Percentiles rank a stretch among this genome's conserved stretches.
Evolutionary conservation across 1,140 invertebrate genomes (phyloP).

Genomic region (Araneus ventricosus): DNA sequence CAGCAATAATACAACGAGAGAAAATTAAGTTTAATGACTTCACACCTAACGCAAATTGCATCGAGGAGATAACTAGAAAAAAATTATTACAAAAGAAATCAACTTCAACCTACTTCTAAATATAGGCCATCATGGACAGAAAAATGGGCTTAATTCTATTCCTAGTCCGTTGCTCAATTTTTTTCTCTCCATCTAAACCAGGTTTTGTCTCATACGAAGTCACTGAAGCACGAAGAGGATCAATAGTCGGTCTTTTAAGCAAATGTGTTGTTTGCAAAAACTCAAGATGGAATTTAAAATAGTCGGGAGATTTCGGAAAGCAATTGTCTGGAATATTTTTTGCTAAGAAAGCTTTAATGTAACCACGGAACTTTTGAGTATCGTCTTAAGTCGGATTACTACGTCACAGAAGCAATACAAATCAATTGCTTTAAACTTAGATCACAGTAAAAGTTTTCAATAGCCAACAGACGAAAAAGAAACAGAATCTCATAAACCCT

Average conservation of each 20-base stretch:
- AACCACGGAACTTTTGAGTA: too few relatives aligned
- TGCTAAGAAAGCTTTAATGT: too few relatives aligned
- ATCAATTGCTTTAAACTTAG: too few relatives aligned
- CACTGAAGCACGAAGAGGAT: not conserved
- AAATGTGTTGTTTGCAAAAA: not conserved
- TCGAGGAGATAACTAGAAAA: not conserved
- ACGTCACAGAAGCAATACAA: too few relatives aligned
- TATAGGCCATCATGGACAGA: not conserved
- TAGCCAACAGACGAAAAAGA: too few relatives aligned
- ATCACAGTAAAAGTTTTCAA: too few relatives aligned
- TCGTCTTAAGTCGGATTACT: too few relatives aligned
- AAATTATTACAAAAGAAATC: not conserved
- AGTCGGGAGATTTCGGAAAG: not conserved
- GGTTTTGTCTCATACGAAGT: not conserved
- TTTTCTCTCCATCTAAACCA: not conserved
- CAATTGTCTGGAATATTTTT: not conserved
- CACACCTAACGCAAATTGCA: constrained; percentile 8
- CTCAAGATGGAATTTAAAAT: not conserved
- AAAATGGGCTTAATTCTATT: constrained; percentile 10
- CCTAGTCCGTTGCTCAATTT: not conserved
- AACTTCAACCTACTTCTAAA: constrained; percentile 30
- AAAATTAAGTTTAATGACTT: constrained; percentile 12
- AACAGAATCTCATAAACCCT: too few relatives aligned
- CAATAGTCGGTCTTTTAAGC: not conserved
- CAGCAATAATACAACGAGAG: not conserved